Evolutionary conservation across 2,888 invertebrate genomes (phyloP).

Genomic region (Atrina japonica): DNA sequence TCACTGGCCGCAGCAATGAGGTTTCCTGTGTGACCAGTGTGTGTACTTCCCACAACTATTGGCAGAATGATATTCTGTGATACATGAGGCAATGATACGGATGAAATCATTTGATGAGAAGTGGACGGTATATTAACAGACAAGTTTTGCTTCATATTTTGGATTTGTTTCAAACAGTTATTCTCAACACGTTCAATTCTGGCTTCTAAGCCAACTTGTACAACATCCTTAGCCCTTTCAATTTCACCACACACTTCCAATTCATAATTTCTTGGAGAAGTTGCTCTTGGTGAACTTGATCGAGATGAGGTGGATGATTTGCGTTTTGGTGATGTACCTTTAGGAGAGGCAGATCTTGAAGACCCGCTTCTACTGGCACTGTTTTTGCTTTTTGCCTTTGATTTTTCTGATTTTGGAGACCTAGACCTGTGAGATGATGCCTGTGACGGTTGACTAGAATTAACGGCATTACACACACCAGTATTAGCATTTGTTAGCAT

Average conservation of each 20-base stretch:
- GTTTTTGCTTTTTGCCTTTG: slow-evolving; percentile 7
- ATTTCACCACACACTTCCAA: slow-evolving; percentile 62
- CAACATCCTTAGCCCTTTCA: slow-evolving; percentile 59
- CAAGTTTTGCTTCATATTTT: slow-evolving; percentile 23
- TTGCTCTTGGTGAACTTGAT: slow-evolving; percentile 39
- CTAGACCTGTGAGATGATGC: slow-evolving; percentile 16
- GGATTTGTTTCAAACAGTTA: slow-evolving; percentile 38
- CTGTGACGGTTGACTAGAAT: slow-evolving; percentile 22
- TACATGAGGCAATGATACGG: slow-evolving; percentile 1
- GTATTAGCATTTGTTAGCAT: slow-evolving; percentile 10
- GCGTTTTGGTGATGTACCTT: slow-evolving; percentile 32
- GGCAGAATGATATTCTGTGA: slow-evolving; percentile 15
- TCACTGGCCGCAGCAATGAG: slow-evolving; percentile 5
- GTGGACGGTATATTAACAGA: slow-evolving; percentile 29
- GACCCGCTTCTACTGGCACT: slow-evolving; percentile 29
- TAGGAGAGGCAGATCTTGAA: slow-evolving; percentile 30
- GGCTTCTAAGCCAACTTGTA: slow-evolving; percentile 64
- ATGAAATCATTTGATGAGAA: slow-evolving; percentile 21
- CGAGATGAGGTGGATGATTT: slow-evolving; percentile 29
- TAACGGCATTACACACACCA: background rate
- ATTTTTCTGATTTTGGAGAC: slow-evolving; percentile 27
- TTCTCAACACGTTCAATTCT: slow-evolving; percentile 59
- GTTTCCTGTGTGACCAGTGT: slow-evolving; percentile 26
- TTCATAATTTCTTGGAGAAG: slow-evolving; percentile 47
- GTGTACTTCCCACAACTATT: slow-evolving; percentile 17